Conservation (phyloP, 2,888 invertebrate genomes). For the Campoplex nolae region DNA sequence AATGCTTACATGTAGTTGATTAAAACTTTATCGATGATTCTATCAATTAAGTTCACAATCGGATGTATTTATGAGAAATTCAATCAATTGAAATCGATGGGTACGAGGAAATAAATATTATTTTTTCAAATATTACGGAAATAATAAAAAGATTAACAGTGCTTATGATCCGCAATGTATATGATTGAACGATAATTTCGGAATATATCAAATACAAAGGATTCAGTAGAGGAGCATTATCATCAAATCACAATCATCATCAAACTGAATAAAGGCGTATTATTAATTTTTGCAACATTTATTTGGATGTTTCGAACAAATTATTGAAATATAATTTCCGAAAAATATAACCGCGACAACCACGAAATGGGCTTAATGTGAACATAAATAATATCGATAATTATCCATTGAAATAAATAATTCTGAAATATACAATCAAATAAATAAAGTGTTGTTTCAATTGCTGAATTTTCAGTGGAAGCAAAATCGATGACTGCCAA, state of each 20-base stretch:
- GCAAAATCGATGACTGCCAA: background rate
- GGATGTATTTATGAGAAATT: background rate
- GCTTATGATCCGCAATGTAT: background rate
- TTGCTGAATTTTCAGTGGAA: slow-evolving; percentile 1
- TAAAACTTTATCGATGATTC: background rate
- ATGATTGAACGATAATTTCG: background rate
- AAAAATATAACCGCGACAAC: background rate
- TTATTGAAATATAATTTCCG: too few species aligned
- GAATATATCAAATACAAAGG: background rate
- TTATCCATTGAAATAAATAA: background rate
- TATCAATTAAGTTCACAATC: background rate
- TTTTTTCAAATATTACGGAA: background rate
- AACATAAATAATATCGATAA: background rate
- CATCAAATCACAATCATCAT: background rate
- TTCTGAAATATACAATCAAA: background rate
- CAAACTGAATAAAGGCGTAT: background rate
- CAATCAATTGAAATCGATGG: background rate
- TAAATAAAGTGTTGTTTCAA: background rate
- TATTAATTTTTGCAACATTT: too few species aligned
- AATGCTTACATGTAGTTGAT: background rate
- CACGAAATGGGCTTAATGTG: background rate
- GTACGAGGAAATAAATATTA: background rate
- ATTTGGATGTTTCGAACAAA: too few species aligned
- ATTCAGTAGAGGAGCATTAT: background rate
- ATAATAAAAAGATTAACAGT: background rate